Base-by-base conservation (phyloP, 2,888 invertebrate species). In the Rhaphigaster nebulosa region DNA sequence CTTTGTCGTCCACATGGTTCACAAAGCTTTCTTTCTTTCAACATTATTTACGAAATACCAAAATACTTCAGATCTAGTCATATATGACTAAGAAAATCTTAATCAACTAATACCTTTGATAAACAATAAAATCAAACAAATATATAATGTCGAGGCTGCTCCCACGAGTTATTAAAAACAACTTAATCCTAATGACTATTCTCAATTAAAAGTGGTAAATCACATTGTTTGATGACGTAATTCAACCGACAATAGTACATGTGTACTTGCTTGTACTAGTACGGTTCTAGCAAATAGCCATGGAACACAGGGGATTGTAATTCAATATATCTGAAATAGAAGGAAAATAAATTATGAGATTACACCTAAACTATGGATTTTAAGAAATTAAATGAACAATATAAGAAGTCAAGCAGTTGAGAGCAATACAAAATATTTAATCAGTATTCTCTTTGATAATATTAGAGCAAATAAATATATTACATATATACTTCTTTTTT, bases 21-120 rank as follows among this genome's bases (percentile, higher is more conserved):
- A 60, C 88, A 88, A 88, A 88, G 88, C 88, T 60, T 76, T 76
- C 70, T 38, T 76, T 38, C 41, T 60, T 88, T 88, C 45, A 38
- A 41, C 26, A 88, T n/a, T 88, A 88, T 34, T 60, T 84, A 80
- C 84, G 26, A 45, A 88, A 60, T 88, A 88, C 41, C 54, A 52
- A 88, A 88, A 88, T 60, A 88, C 88, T 88, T 88, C 88, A 88
- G 88, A 88, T 88, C 88, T 88, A 88, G 88, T 88, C 88, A 60
- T 23, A 38, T 65, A 56, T 15, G 88, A 88, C 88, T 88, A 88
- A 60, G 56, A 87, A 65, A 88, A 41, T 41, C 60, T 88, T 88
- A 88, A 52, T 88, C 56, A 54, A 88, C 60, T 60, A 88, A 88
- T 88, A 65, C n/a, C 56, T 88, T 60, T 60, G 38, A 60, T 60